Evolutionary conservation across 2,888 invertebrate species (phyloP), one percentile per base, ranked within the genome.

Genomic region (Philhelius pedissequus): DNA sequence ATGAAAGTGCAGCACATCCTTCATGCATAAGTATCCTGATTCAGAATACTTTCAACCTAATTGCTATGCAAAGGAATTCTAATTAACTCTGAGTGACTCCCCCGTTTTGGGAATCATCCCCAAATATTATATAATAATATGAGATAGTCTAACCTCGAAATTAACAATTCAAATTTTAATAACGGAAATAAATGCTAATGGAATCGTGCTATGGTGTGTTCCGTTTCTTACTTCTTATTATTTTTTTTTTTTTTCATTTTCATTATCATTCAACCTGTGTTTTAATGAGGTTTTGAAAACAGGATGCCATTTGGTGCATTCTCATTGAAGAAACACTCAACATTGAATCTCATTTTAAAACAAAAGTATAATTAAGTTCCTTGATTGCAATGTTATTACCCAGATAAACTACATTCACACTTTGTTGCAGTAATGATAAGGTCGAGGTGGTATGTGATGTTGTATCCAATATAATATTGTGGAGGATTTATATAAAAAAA

Each of bases 141-240:
- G 11, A 15, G 15, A 60, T 9, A 15, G 4, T 13, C n/a, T 40
- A n/a, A 58, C 60, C 25, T 43, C 15, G 13, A 62, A 62, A 62
- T 62, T 27, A 62, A 43, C 60, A 62, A 62, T 62, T 62, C 27
- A 62, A 62, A 62, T 62, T 43, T 62, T 62, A 62, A 62, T 62
- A 62, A 62, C 18, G 18, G 43, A 30, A 62, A 25, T 43, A 18
- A 62, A 43, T 18, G 6, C 15, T 43, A 18, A 60, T 27, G 60
- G 40, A 15, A 9, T 20, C n/a, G 8, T 7, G n/a, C n/a, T n/a
- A n/a, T 0, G 9, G 2, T 38, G 40, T 40, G 22, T 25, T n/a
- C 8, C 9, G 5, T 48, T 48, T 48, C n/a, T n/a, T n/a, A n/a
- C n/a, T n/a, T 22, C 1, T 9, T 15, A n/a, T n/a, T n/a, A n/a